Conservation (phyloP, 2,888 invertebrate genomes). For the Spilosoma lubricipeda region DNA sequence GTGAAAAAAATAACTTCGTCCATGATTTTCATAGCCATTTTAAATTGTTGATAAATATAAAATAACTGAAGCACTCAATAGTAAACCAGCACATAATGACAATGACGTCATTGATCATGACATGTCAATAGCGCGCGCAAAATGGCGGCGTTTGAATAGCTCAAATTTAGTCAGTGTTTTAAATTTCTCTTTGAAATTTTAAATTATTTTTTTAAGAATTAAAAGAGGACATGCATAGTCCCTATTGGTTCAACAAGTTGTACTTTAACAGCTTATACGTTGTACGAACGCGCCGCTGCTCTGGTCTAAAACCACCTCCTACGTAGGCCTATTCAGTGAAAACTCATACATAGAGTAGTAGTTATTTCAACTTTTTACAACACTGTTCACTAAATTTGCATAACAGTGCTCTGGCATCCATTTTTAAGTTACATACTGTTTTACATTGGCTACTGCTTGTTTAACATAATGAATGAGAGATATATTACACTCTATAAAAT, state of each 20-base stretch:
- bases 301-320: background rate
- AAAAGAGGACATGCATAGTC: no score
- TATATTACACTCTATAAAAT: slow-evolving; percentile 4
- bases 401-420: background rate
- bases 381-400: background rate
- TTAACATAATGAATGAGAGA: background rate
- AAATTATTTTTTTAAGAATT: no score
- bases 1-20: no score
- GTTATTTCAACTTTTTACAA: background rate
- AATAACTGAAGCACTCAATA: no score
- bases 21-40: no score
- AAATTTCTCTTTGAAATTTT: no score
- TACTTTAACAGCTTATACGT: background rate
- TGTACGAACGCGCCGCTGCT: background rate
- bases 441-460: background rate
- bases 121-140: no score
- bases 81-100: no score
- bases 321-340: background rate
- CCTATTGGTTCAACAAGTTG: background rate
- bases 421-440: background rate
- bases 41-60: no score
- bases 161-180: no score
- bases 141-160: no score
- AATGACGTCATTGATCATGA: no score
- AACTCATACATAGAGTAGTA: background rate